Evolutionary conservation across 2,113 vertebrate species (phyloP), one percentile per base, ranked within the genome.

Genomic region (Chelonoidis abingdonii): DNA sequence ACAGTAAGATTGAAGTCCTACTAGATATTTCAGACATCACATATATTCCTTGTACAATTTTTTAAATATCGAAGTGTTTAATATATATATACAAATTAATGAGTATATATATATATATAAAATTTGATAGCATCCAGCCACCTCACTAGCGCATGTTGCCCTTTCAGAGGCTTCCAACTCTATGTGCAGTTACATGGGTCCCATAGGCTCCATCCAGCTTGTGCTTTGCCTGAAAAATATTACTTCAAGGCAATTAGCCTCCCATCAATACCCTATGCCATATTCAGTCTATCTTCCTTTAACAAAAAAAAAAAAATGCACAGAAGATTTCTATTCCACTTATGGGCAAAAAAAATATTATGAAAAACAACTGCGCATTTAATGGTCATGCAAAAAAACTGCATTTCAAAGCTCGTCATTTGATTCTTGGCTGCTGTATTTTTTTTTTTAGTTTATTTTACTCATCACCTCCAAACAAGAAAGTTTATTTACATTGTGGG

Each of bases 311-410:
- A n/a, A 69, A 82, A 41, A 31, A 35, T 53, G 10, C 29, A 82
- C 88, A 89, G 62, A 57, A 65, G 41, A 57, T 95, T 47, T 19
- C 78, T 49, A 6, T 17, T 83, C 72, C 50, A 47, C 62, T 80
- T 90, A 14, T 56, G 49, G 21, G 65, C 31, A 93, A 78, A 59
- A 44, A 93, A 87, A 95, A 69, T 27, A 88, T 49, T 25, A 35
- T n/a, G 41, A 29, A 8, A 62, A 88, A 80, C 56, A 94, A 90
- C 90, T 52, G 84, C 93, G 56, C 72, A 94, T 72, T 80, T 79
- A 79, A 31, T 83, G 10, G 41, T 93, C 75, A 25, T 53, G 89
- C 53, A 88, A 79, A 81, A 76, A 89, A 89, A 87, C 1, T 86
- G 79, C 84, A 91, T 95, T 94, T 94, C 57, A 79, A 83, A 38